A percentile compares a stretch with the other conserved stretches of the same genome.
These are phyloP conservation scores for Sturmia bella DNA, from an alignment of 2,888 invertebrate species.

Conservation along the genomic window DNA sequence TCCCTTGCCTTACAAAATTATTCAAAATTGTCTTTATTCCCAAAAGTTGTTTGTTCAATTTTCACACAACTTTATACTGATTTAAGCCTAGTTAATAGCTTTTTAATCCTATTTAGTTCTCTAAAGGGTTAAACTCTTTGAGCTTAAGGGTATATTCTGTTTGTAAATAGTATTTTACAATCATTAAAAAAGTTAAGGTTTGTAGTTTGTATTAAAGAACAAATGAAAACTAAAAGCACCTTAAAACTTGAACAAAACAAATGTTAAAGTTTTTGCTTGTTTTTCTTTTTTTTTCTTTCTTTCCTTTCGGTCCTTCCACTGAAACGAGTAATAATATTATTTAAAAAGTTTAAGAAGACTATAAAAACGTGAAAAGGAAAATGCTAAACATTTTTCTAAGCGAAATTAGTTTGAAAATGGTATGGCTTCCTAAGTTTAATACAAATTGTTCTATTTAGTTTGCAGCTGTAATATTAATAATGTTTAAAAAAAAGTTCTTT, in stretches of 20 bases:
- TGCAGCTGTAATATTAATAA: slow-evolving; percentile 3
- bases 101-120: not conserved
- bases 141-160: slow-evolving; percentile 9
- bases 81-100: not conserved
- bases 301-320: not conserved
- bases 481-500: not conserved
- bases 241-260: slow-evolving; percentile 57
- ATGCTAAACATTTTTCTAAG: not conserved
- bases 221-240: slow-evolving; percentile 35
- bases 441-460: slow-evolving; percentile 39
- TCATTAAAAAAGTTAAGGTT: slow-evolving; percentile 33
- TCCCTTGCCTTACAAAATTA: too few species aligned
- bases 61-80: not conserved
- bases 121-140: slow-evolving; percentile 18
- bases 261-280: slow-evolving; percentile 37
- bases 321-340: slow-evolving; percentile 38
- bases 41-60: not conserved
- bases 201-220: slow-evolving; percentile 2
- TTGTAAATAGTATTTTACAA: slow-evolving; percentile 28
- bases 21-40: too few species aligned
- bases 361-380: not conserved
- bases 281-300: slow-evolving; percentile 1
- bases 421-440: slow-evolving; percentile 56
- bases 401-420: slow-evolving; percentile 1
- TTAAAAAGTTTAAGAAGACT: slow-evolving; percentile 39